Evolutionary conservation across 2,113 vertebrate genomes (phyloP).

Genomic region (Mus musculus): GRCm39 chr2:92236501-92237000

Average conservation of each 20-base stretch:
- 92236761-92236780: neutral
- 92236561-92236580: slow-evolving; percentile 16
- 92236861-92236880: neutral
- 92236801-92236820: neutral
- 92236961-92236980: neutral
- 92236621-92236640: neutral
- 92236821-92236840: neutral
- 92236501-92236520: neutral
- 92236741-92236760: fast-evolving
- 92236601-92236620: neutral
- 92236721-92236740: neutral
- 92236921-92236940: neutral
- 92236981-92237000: neutral
- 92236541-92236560: slow-evolving; percentile 5
- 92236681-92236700: neutral
- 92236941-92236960: neutral
- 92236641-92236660: neutral
- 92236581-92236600: neutral
- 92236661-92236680: slow-evolving; percentile 20
- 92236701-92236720: neutral
- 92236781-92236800: neutral
- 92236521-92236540: neutral
- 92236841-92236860: neutral
- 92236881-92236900: neutral
- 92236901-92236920: neutral